These are phyloP conservation scores for Ruditapes philippinarum DNA, from an alignment of 1,140 invertebrate genomes.

Conservation along the genomic window DNA sequence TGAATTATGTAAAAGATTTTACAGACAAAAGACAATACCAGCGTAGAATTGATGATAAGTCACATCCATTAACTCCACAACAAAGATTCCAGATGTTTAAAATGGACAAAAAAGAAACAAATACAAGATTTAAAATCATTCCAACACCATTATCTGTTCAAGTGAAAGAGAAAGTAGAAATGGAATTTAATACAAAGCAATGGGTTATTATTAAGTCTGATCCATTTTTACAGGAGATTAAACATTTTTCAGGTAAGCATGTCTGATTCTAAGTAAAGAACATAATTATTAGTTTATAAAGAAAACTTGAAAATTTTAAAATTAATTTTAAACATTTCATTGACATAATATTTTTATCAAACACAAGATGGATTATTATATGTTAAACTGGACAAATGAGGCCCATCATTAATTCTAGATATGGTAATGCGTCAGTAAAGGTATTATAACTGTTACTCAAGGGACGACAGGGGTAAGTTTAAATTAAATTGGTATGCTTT, in stretches of 20 bases:
- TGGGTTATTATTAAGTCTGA: constrained; percentile 44
- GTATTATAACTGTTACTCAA: too few relatives aligned
- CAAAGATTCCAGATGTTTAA: constrained; percentile 18
- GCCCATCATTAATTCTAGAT: too few relatives aligned
- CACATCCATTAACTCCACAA: not conserved
- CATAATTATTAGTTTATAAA: too few relatives aligned
- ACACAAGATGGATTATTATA: too few relatives aligned
- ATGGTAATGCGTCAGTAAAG: too few relatives aligned
- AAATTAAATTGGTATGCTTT: too few relatives aligned
- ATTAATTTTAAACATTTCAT: too few relatives aligned
- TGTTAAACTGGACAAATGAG: too few relatives aligned
- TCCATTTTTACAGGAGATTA: constrained; percentile 36
- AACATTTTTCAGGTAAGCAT: constrained; percentile 40
- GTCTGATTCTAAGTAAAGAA: too few relatives aligned
- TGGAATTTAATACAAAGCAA: constrained; percentile 24
- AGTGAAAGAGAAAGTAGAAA: not conserved
- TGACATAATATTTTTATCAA: too few relatives aligned
- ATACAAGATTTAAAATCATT: constrained; percentile 1
- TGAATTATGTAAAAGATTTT: constrained; percentile 44
- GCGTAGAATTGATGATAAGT: constrained; percentile 10
- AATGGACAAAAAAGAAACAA: not conserved
- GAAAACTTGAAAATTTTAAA: too few relatives aligned
- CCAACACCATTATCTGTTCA: constrained; percentile 40
- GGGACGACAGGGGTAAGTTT: too few relatives aligned
- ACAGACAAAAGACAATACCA: constrained; percentile 23